Percentiles rank a stretch among this genome's conserved stretches.
Conservation (phyloP, 2,797 vertebrate genomes). For the Sebastes kiyomatsui region DNA sequence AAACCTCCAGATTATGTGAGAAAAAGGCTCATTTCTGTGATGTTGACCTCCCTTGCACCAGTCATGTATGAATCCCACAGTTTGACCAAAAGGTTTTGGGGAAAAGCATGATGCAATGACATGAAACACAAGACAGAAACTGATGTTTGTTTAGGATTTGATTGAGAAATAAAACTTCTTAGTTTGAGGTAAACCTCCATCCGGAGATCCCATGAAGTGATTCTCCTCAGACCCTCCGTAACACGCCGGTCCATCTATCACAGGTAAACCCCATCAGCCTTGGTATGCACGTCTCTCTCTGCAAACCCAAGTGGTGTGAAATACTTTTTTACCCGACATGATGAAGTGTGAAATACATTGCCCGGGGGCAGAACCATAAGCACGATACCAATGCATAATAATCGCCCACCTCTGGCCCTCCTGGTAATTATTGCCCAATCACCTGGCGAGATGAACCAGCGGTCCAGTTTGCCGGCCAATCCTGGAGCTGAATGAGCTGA, state of each 20-base stretch:
- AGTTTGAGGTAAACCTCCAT: neutral
- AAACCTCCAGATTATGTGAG: neutral
- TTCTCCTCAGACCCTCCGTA: neutral
- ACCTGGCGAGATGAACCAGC: conserved; percentile 65
- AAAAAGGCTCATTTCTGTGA: neutral
- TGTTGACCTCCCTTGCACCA: neutral
- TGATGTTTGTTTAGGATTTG: neutral
- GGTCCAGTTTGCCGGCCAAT: conserved; percentile 51
- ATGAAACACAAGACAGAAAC: conserved; percentile 31
- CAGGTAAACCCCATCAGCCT: conserved; percentile 69
- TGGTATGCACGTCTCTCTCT: conserved; percentile 59
- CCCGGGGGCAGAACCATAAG: conserved; percentile 61
- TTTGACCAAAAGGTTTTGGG: conserved; percentile 26
- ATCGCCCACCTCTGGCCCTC: conserved; percentile 64
- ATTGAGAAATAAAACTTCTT: conserved; percentile 16
- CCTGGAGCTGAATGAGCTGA: conserved; percentile 41
- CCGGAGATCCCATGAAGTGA: neutral
- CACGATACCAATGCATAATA: conserved; percentile 77
- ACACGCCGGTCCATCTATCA: conserved; percentile 41
- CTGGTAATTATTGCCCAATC: conserved; percentile 69
- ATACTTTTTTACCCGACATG: conserved; percentile 71
- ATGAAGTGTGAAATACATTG: conserved; percentile 80
- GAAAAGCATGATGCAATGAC: conserved; percentile 46
- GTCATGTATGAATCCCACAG: conserved; percentile 32
- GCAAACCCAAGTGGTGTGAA: conserved; percentile 76